Evolutionary conservation across 2,888 invertebrate species (phyloP).

Genomic region (Dynastes tityus): DNA sequence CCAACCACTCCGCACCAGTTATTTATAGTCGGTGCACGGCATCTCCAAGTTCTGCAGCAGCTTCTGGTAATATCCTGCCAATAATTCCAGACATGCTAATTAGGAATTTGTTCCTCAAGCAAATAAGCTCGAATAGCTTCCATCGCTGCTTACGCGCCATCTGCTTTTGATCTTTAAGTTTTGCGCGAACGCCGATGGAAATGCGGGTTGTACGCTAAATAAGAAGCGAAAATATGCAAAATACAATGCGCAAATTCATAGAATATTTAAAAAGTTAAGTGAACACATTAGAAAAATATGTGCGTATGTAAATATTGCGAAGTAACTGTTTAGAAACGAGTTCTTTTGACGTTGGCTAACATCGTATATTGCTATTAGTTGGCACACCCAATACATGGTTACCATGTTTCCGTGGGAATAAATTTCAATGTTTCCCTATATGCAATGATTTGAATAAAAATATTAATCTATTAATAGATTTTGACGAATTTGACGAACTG

Average conservation of each 20-base stretch:
- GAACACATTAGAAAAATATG: conserved; percentile 32
- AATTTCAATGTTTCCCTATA: neutral
- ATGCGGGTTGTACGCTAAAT: neutral
- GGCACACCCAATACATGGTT: neutral
- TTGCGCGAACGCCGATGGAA: neutral
- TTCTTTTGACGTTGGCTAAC: neutral
- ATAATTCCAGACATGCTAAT: conserved; percentile 47
- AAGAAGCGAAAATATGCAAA: conserved; percentile 3
- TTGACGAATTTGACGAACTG: no score
- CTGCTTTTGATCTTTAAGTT: conserved; percentile 9
- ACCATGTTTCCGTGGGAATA: conserved; percentile 2
- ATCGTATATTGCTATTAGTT: neutral
- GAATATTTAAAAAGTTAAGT: conserved; percentile 20
- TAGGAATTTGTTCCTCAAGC: conserved; percentile 40
- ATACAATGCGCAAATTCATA: neutral
- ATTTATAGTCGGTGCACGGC: conserved; percentile 29
- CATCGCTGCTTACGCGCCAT: conserved; percentile 22
- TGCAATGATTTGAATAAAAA: no score
- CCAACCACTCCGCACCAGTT: conserved; percentile 34
- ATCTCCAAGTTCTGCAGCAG: conserved; percentile 20
- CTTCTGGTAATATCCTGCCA: conserved; percentile 40
- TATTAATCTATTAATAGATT: neutral
- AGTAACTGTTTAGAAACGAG: conserved; percentile 16
- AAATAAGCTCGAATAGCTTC: conserved; percentile 32
- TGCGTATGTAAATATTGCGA: neutral